Evolutionary conservation across 2,888 invertebrate genomes (phyloP).

Genomic region (Cephonodes hylas): DNA sequence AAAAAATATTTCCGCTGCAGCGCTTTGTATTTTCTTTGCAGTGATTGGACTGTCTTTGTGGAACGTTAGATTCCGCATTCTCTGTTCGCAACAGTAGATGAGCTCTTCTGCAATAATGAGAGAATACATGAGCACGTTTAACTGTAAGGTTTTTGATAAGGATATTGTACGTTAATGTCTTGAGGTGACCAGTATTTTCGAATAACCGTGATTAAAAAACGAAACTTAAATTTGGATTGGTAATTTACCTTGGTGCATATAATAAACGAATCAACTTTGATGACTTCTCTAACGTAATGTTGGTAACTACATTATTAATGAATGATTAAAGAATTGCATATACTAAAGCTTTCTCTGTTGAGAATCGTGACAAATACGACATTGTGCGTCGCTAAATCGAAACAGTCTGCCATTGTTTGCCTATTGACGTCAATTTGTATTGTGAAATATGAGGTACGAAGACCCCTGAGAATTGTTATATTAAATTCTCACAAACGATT

Average conservation of each 20-base stretch:
- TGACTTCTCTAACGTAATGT: neutral
- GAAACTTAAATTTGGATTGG: no score
- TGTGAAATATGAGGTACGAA: constrained; percentile 36
- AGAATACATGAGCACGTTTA: no score
- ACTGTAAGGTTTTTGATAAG: no score
- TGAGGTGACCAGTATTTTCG: no score
- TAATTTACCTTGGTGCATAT: no score
- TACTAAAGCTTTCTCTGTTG: constrained; percentile 51
- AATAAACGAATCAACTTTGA: no score
- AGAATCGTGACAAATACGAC: constrained; percentile 28
- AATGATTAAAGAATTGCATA: constrained; percentile 24
- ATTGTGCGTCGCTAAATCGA: constrained; percentile 22
- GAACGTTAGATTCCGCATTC: neutral
- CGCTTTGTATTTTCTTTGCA: neutral
- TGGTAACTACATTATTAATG: neutral
- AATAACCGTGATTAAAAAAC: no score
- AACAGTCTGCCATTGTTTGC: constrained; percentile 62
- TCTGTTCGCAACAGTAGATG: no score
- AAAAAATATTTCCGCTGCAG: neutral
- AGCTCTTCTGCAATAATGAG: no score
- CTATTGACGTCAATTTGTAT: constrained; percentile 51
- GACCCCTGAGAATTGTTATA: constrained; percentile 24
- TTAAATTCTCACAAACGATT: constrained; percentile 36
- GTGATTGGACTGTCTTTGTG: neutral
- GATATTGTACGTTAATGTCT: no score